phyloP scores from a whole-genome alignment of 2,888 invertebrate genomes.

The Linnaemya vulpina region DNA sequence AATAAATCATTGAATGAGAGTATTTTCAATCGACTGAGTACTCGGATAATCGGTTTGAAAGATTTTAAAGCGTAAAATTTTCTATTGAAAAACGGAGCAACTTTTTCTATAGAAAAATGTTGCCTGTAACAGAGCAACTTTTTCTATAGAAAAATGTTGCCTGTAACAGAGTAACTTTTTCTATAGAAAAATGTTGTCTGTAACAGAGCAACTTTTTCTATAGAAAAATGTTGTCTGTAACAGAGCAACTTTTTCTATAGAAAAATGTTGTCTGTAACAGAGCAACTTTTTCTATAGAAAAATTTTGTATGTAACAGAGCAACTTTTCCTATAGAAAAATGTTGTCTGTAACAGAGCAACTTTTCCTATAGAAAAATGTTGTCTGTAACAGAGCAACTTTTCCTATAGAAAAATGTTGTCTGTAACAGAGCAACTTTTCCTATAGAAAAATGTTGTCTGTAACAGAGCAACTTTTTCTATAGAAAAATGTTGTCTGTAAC shows the following conservation, averaged over 20 bases:
- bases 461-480: neutral
- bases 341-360: neutral
- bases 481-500: neutral
- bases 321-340: constrained; percentile 8
- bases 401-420: neutral
- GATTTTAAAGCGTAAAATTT: no score
- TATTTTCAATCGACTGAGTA: no score
- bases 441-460: neutral
- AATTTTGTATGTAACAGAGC: neutral
- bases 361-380: neutral
- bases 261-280: neutral
- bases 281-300: constrained; percentile 17
- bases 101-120: constrained; percentile 3
- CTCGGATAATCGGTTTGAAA: no score
- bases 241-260: neutral
- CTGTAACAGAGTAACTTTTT: neutral
- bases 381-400: neutral
- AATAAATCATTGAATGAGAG: no score
- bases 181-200: neutral
- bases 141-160: constrained; percentile 3
- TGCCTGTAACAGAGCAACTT: neutral
- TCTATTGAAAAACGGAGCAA: neutral
- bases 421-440: neutral
- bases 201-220: neutral
- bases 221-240: neutral